These are phyloP conservation scores for Drosophila niveifrons DNA, from an alignment of 2,888 invertebrate genomes.

Conservation along the genomic window DNA sequence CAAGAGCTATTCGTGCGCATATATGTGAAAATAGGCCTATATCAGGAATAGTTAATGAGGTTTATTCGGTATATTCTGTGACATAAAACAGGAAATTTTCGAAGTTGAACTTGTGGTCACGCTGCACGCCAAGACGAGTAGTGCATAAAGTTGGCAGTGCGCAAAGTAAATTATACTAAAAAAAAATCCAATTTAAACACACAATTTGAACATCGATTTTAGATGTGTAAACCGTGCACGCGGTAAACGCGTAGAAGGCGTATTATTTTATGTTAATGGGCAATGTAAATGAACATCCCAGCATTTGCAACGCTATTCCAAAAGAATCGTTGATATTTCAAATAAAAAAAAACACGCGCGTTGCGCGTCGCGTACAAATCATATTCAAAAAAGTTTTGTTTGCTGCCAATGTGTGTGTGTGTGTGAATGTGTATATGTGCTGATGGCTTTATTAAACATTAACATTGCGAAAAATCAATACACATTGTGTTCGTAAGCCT, in stretches of 20 bases:
- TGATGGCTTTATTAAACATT: slow-evolving; percentile 59
- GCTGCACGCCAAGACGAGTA: slow-evolving; percentile 44
- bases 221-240: slow-evolving; percentile 11
- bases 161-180: slow-evolving; percentile 61
- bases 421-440: slow-evolving; percentile 7
- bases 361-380: slow-evolving; percentile 55
- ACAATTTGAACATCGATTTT: slow-evolving; percentile 22
- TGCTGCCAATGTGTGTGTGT: slow-evolving; percentile 40
- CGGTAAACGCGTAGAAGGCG: slow-evolving; percentile 10
- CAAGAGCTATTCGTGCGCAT: too few relatives aligned
- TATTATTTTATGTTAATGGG: slow-evolving; percentile 7
- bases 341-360: slow-evolving; percentile 65
- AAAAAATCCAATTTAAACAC: slow-evolving; percentile 41
- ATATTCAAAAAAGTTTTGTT: slow-evolving; percentile 62
- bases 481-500: slow-evolving; percentile 39
- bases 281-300: slow-evolving; percentile 17
- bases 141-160: slow-evolving; percentile 68
- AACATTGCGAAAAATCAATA: slow-evolving; percentile 69
- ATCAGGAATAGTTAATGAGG: neutral
- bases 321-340: neutral
- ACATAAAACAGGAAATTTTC: neutral
- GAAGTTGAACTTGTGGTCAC: neutral
- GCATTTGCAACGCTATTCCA: slow-evolving; percentile 9
- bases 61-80: neutral
- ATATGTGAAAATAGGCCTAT: too few relatives aligned